phyloP scores from a whole-genome alignment of 2,888 invertebrate genomes.

The Sinhomidia bicolor region DNA sequence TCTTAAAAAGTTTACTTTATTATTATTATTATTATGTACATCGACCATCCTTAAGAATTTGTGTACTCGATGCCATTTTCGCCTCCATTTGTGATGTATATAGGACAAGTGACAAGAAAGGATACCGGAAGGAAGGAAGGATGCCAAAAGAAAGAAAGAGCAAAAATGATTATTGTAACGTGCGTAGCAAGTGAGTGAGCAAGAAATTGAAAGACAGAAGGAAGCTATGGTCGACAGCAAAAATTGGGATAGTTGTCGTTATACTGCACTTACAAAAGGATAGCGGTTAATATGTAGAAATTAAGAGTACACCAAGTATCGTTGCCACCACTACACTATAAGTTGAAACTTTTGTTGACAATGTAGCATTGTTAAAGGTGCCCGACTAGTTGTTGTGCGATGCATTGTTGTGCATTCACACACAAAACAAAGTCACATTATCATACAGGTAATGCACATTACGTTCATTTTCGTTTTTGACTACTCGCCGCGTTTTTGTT shows the following conservation, averaged over 20 bases:
- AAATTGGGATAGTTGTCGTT: conserved; percentile 25
- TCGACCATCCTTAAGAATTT: conserved; percentile 5
- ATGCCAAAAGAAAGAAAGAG: conserved; percentile 65
- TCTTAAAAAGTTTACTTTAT: too few relatives aligned
- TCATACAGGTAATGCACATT: background rate
- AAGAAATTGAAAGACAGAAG: conserved; percentile 47
- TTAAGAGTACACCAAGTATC: too few relatives aligned
- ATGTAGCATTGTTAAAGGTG: conserved; percentile 38
- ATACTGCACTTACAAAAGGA: conserved; percentile 4
- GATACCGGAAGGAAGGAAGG: conserved; percentile 73
- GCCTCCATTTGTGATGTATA: conserved; percentile 45
- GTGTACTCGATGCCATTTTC: conserved; percentile 12
- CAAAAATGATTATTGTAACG: conserved; percentile 36
- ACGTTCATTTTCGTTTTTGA: too few relatives aligned
- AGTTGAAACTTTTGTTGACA: too few relatives aligned
- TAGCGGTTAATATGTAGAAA: conserved; percentile 26
- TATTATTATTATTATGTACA: too few relatives aligned
- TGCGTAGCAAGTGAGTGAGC: background rate
- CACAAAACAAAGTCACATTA: background rate
- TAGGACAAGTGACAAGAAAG: conserved; percentile 70
- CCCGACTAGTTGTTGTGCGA: background rate
- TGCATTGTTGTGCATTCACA: background rate
- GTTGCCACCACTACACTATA: too few relatives aligned
- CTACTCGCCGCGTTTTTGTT: too few relatives aligned
- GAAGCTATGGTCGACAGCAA: conserved; percentile 49